Base-by-base conservation (phyloP, 2,113 vertebrate species). In the Anarrhichthys ocellatus region DNA sequence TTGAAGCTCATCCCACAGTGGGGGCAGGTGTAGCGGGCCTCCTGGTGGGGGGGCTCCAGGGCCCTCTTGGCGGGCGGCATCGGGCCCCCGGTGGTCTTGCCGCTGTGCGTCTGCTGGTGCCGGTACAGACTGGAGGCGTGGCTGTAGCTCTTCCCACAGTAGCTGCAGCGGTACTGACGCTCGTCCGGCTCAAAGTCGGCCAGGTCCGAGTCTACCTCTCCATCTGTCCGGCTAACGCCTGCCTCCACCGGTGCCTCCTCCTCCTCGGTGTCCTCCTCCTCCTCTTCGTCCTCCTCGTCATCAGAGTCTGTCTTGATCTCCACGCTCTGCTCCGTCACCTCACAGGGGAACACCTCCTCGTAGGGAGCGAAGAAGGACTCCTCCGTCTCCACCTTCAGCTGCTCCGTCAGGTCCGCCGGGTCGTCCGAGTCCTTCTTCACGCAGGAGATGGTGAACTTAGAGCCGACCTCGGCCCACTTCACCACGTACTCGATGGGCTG, bases 401-500 rank as follows among this genome's bases (percentile, higher is more conserved):
- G 90, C 9, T 95, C 94, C 6, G 90, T 92, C 71, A 94, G 90
- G 4, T 94, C 94, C 0, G 85, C 32, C 0, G 82, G 40, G 20
- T 95, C 94, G 0, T 95, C 95, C 0, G 92, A 83, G 69, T 95
- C 95, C 73, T 93, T 94, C 88, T 95, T 95, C 70, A 95, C 94
- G 1, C 94, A 95, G 67, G 94, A 92, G 69, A 95, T 93, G 69
- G 95, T 95, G 87, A 95, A 95, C 83, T 95, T 94, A 3, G 94
- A 95, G 13, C 94, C 95, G 0, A 94, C 94, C 71, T 95, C 94
- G 0, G 94, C 94, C 94, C 94, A 95, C 89, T 95, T 95, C 50
- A 95, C 95, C 80, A 95, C 94, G 9, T 96, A 96, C 81, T 96
- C 95, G 9, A 95, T 95, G 74, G 94, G 94, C 88, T 96, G 94